phyloP scores from a whole-genome alignment of 35 echinoderm and acorn worm genomes.

The Antedon bifida region DNA sequence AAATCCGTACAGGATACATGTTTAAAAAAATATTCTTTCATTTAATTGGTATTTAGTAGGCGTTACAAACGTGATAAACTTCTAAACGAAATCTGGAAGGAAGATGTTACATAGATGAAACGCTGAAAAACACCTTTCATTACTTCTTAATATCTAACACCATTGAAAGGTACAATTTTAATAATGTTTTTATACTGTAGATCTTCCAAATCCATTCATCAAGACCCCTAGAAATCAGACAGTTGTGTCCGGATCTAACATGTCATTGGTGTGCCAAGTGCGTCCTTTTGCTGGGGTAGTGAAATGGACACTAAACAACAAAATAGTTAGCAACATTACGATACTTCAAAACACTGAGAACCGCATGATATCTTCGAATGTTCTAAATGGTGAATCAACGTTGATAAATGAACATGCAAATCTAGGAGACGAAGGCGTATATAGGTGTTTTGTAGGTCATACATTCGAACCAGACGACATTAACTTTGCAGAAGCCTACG shows the following conservation, averaged over 20 bases:
- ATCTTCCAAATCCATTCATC: conserved; percentile 5
- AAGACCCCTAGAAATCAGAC: conserved; percentile 5
- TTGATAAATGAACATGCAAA: neutral
- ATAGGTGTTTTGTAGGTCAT: conserved; percentile 7
- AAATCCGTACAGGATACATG: no score
- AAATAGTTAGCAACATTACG: neutral
- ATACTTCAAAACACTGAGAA: no score
- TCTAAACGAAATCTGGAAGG: no score
- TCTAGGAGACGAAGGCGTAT: neutral
- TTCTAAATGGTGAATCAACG: neutral
- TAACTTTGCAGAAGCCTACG: conserved; percentile 3
- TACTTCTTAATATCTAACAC: no score
- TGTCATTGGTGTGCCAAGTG: neutral
- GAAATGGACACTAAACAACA: neutral
- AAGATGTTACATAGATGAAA: no score
- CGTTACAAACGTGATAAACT: no score
- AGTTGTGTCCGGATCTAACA: neutral
- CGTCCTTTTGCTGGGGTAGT: neutral
- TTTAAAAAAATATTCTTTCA: no score
- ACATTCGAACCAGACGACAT: conserved; percentile 8
- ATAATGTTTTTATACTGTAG: no score
- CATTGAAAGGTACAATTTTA: no score
- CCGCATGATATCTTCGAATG: neutral
- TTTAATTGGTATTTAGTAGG: no score
- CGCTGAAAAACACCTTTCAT: no score